Conservation (phyloP, 2,797 vertebrate species). For the Taenioides sp. region DNA sequence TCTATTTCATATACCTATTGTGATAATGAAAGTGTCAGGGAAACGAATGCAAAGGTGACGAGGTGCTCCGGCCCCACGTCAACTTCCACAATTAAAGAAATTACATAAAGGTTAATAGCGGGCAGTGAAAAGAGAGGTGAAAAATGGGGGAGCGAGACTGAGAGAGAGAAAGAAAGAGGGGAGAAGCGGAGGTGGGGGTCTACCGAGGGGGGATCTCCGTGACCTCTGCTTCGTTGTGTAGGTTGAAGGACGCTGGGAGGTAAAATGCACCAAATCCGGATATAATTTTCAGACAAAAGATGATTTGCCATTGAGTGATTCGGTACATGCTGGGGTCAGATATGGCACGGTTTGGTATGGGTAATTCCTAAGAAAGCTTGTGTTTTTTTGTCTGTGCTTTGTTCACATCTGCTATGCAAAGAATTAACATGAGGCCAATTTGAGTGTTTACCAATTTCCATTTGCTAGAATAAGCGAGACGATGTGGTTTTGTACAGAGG, state of each 20-base stretch:
- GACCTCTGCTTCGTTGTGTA: slow-evolving; percentile 47
- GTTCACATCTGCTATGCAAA: background rate
- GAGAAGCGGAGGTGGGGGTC: slow-evolving; percentile 2
- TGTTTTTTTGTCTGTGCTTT: background rate
- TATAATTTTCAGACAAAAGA: slow-evolving; percentile 27
- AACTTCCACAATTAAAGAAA: slow-evolving; percentile 67
- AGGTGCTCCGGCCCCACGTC: slow-evolving; percentile 35
- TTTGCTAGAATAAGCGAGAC: background rate
- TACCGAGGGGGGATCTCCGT: slow-evolving; percentile 19
- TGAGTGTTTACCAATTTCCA: background rate
- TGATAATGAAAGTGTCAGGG: slow-evolving; percentile 74
- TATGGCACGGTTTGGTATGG: background rate
- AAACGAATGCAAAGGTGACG: slow-evolving; percentile 60
- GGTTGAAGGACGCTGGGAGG: slow-evolving; percentile 56
- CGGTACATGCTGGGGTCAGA: background rate
- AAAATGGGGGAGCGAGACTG: slow-evolving; percentile 31
- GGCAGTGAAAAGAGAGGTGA: slow-evolving; percentile 28
- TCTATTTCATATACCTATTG: slow-evolving; percentile 73
- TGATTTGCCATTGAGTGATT: slow-evolving; percentile 2
- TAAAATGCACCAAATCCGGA: slow-evolving; percentile 31
- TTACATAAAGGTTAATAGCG: slow-evolving; percentile 63
- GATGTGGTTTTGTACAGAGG: background rate
- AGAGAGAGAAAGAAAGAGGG: slow-evolving; percentile 1
- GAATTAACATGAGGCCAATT: background rate
- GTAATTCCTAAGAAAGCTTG: background rate